Conservation (phyloP, 2,888 invertebrate species). For the Amphiduros pacificus region DNA sequence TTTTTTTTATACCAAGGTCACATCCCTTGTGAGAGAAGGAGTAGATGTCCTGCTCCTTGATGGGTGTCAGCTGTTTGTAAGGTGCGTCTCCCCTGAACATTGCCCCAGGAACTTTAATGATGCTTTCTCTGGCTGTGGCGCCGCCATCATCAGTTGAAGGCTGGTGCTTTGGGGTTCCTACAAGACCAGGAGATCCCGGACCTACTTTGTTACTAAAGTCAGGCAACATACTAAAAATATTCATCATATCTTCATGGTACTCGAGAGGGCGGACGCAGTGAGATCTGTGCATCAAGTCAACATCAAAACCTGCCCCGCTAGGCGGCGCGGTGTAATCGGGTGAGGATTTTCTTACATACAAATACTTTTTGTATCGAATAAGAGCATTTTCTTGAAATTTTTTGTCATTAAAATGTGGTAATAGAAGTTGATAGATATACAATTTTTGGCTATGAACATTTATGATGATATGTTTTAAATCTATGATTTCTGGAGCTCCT, state of each 20-base stretch:
- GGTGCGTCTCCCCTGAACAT: not conserved
- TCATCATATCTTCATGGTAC: not conserved
- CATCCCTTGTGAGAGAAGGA: not conserved
- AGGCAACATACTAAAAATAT: too few relatives aligned
- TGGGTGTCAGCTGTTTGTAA: too few relatives aligned
- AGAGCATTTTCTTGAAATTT: conserved; percentile 24
- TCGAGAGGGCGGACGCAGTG: not conserved
- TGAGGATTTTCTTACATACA: not conserved
- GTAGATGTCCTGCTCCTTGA: too few relatives aligned
- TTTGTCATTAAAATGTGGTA: conserved; percentile 31
- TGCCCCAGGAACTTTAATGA: not conserved
- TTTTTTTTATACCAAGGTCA: not conserved
- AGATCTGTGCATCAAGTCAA: not conserved
- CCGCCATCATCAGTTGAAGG: too few relatives aligned
- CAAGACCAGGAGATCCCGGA: too few relatives aligned
- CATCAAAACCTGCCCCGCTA: not conserved
- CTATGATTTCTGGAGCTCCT: not conserved
- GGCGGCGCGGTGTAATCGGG: not conserved
- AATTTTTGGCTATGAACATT: not conserved
- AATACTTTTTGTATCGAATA: conserved; percentile 12
- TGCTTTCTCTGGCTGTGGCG: too few relatives aligned
- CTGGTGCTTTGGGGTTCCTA: not conserved
- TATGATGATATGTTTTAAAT: not conserved
- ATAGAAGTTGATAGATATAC: conserved; percentile 28
- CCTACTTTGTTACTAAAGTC: too few relatives aligned